These are phyloP conservation scores for Casuarius casuarius DNA, from an alignment of 2,113 vertebrate genomes.

Conservation along the genomic window DNA sequence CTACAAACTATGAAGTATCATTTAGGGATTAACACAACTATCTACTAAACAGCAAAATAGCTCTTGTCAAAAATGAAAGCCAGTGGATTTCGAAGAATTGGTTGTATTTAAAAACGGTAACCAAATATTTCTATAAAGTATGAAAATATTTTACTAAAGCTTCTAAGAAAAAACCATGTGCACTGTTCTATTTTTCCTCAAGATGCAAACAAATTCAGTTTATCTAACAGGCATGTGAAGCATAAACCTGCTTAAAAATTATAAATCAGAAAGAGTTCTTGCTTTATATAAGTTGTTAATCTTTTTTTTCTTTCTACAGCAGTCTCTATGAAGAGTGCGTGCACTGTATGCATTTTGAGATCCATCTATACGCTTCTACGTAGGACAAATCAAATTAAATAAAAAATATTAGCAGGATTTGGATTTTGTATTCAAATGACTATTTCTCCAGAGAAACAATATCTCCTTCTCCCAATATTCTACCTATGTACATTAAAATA, in stretches of 20 bases:
- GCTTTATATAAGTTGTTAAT: background rate
- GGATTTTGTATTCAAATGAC: background rate
- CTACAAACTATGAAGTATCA: conserved; percentile 21
- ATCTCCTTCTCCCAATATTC: background rate
- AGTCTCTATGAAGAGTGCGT: background rate
- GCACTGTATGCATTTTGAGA: background rate
- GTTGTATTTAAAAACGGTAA: background rate
- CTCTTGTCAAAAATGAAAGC: background rate
- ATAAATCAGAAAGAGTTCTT: background rate
- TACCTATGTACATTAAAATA: background rate
- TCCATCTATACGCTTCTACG: background rate
- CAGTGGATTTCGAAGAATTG: background rate
- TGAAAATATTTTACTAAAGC: background rate
- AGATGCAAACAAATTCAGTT: conserved; percentile 13
- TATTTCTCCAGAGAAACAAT: background rate
- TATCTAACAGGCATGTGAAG: background rate
- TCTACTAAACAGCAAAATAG: background rate
- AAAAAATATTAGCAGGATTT: background rate
- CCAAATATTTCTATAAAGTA: background rate
- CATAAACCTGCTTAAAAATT: background rate
- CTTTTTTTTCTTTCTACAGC: background rate
- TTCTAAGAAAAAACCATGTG: background rate
- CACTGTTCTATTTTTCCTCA: background rate
- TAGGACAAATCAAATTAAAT: background rate
- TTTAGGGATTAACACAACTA: conserved; percentile 21